Evolutionary conservation across 92 coral and sea anemone species (phyloP).

Genomic region (Epizoanthus stellaris): DNA sequence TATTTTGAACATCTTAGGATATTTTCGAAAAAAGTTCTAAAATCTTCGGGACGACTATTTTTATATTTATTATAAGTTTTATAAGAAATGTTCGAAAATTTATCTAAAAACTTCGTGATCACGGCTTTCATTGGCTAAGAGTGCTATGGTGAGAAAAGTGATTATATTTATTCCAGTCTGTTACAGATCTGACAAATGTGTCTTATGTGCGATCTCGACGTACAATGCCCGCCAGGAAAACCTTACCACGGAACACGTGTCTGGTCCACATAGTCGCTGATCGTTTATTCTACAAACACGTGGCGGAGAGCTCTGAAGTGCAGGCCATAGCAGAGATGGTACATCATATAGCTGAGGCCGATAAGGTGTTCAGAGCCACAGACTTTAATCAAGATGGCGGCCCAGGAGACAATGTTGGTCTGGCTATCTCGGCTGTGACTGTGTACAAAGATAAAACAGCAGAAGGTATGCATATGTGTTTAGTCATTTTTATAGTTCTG

Average conservation of each 20-base stretch:
- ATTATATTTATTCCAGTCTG: not conserved
- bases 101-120: not conserved
- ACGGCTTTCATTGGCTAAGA: not conserved
- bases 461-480: conserved; percentile 62
- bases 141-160: not conserved
- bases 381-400: conserved; percentile 85
- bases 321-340: conserved; percentile 86
- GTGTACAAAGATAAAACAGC: conserved; percentile 71
- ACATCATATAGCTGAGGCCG: conserved; percentile 79
- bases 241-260: conserved; percentile 68
- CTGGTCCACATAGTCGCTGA: conserved; percentile 91
- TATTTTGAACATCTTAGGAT: no score
- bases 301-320: conserved; percentile 71
- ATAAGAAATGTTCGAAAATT: no score
- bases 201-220: conserved; percentile 20
- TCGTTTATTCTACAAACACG: conserved; percentile 68
- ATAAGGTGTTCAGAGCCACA: conserved; percentile 83
- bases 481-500: not conserved
- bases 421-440: conserved; percentile 79
- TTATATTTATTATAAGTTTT: no score
- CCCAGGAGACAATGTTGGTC: conserved; percentile 84
- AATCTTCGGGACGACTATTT: no score
- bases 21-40: no score
- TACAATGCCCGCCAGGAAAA: conserved; percentile 1
- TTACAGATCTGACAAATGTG: not conserved